Conservation (phyloP, 2,113 vertebrate genomes). For the Opisthocomus hoazin region DNA sequence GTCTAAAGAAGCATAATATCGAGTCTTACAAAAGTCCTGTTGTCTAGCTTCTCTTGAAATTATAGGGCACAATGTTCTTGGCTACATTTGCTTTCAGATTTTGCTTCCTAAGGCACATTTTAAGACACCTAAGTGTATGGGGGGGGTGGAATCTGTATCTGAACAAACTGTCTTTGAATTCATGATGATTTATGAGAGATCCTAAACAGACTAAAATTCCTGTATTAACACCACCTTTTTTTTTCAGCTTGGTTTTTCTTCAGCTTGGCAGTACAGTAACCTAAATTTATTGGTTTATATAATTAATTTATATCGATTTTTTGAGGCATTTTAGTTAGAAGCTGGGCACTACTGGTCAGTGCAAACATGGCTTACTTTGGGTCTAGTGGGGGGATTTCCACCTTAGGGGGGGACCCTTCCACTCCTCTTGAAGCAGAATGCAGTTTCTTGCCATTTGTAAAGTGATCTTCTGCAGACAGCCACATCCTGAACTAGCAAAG, state of each 20-base stretch:
- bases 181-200: neutral
- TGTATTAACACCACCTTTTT: neutral
- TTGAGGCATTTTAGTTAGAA: neutral
- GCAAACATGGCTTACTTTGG: neutral
- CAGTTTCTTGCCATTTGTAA: neutral
- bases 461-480: neutral
- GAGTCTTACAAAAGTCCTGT: neutral
- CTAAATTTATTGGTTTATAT: neutral
- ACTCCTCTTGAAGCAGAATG: neutral
- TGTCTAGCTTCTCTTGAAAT: neutral
- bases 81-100: neutral
- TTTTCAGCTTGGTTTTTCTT: too few species aligned
- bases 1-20: neutral
- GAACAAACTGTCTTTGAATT: neutral
- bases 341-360: neutral
- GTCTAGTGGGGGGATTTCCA: neutral
- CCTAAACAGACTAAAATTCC: neutral
- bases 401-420: rapidly evolving
- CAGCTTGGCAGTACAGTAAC: neutral
- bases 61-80: neutral
- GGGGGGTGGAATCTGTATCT: neutral
- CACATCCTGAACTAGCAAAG: neutral
- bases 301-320: neutral
- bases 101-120: neutral
- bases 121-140: rapidly evolving